These are phyloP conservation scores for Macaca mulatta DNA, from an alignment of 2,113 vertebrate genomes.

Conservation along the genomic window DNA sequence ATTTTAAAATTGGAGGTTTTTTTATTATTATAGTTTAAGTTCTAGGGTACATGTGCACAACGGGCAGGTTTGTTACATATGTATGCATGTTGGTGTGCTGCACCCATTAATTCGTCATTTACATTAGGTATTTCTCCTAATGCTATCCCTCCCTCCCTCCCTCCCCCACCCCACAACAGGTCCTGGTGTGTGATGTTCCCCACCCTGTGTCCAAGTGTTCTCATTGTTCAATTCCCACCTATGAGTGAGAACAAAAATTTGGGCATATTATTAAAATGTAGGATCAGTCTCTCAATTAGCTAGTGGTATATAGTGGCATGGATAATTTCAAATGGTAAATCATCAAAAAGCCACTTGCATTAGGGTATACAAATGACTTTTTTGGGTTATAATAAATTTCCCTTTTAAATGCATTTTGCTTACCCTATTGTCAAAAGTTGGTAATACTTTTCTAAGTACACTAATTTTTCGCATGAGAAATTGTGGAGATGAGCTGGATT, in stretches of 20 bases:
- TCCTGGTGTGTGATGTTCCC: too few relatives aligned
- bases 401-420: not conserved
- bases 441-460: slow-evolving; percentile 4
- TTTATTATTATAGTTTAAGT: not conserved
- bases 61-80: too few relatives aligned
- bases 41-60: too few relatives aligned
- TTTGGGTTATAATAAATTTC: not conserved
- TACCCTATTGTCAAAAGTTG: not conserved
- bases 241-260: not conserved
- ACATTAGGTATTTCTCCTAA: too few relatives aligned
- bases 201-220: too few relatives aligned
- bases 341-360: not conserved
- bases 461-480: not conserved
- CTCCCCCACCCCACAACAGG: too few relatives aligned
- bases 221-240: too few relatives aligned
- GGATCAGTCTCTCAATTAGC: not conserved
- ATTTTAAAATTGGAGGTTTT: not conserved
- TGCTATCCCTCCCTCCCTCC: too few relatives aligned
- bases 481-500: not conserved
- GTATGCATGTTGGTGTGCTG: too few relatives aligned
- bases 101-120: too few relatives aligned
- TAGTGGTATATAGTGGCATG: not conserved
- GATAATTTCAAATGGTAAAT: not conserved
- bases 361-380: not conserved
- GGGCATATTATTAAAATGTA: not conserved